phyloP scores from a whole-genome alignment of 2,113 vertebrate genomes.

The Bos indicus region DNA sequence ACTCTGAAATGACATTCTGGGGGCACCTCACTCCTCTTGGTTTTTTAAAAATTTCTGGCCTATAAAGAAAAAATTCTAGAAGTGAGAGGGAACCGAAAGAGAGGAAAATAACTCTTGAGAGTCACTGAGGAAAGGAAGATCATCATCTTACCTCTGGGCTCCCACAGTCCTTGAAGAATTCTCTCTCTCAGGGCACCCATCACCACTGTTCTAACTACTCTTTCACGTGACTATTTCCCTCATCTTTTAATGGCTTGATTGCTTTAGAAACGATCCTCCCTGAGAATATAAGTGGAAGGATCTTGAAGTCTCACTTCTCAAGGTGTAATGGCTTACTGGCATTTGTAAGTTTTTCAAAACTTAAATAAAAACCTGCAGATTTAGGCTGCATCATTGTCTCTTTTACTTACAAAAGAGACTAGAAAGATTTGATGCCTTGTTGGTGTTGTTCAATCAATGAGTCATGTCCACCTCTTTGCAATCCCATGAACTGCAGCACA shows the following conservation, averaged over 20 bases:
- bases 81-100: neutral
- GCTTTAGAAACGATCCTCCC: neutral
- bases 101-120: neutral
- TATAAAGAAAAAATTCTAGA: neutral
- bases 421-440: neutral
- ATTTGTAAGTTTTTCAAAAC: neutral
- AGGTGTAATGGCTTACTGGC: neutral
- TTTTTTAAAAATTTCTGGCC: neutral
- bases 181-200: too few species aligned
- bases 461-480: neutral
- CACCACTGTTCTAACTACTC: neutral
- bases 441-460: neutral
- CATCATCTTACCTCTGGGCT: too few species aligned
- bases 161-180: rapidly evolving
- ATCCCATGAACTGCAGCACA: neutral
- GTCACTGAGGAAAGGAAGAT: neutral
- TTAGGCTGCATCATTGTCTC: rapidly evolving
- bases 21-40: neutral
- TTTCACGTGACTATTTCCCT: neutral
- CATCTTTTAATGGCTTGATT: neutral
- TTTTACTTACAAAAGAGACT: neutral
- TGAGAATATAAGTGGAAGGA: neutral
- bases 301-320: neutral
- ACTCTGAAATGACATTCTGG: neutral
- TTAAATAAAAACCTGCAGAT: neutral